Conservation (phyloP, 2,888 invertebrate species). For the Acleris emargana region DNA sequence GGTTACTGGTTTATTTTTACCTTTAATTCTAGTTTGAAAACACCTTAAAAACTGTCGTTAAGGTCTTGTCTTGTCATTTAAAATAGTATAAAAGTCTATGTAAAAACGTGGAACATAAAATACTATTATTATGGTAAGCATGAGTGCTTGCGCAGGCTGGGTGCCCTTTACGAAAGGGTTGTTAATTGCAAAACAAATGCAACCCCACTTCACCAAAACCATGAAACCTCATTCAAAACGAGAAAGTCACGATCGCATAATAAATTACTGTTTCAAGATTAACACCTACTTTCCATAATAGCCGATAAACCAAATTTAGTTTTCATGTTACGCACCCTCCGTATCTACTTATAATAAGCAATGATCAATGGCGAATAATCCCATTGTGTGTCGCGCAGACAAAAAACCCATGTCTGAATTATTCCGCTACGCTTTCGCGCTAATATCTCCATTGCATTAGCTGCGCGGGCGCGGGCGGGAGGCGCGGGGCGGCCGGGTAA, state of each 20-base stretch:
- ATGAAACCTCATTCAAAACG: constrained; percentile 61
- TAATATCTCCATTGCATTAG: constrained; percentile 82
- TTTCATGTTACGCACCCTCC: constrained; percentile 82
- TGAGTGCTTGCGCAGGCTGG: neutral
- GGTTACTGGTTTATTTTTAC: too few relatives aligned
- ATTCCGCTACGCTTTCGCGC: constrained; percentile 78
- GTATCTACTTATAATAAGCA: constrained; percentile 81
- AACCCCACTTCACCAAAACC: constrained; percentile 43
- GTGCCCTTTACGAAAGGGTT: neutral
- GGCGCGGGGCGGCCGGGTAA: constrained; percentile 48
- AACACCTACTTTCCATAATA: constrained; percentile 84
- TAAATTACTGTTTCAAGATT: constrained; percentile 79
- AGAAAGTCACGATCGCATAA: constrained; percentile 76
- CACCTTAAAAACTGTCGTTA: too few relatives aligned
- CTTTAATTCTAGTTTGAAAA: too few relatives aligned
- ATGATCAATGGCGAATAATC: constrained; percentile 84
- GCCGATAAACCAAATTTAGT: constrained; percentile 84
- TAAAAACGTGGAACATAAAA: too few relatives aligned
- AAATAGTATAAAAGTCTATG: too few relatives aligned
- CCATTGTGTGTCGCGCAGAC: constrained; percentile 77
- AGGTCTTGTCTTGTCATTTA: too few relatives aligned
- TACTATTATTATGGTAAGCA: neutral
- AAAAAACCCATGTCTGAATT: constrained; percentile 81
- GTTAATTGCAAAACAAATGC: constrained; percentile 26
- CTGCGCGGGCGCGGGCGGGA: constrained; percentile 52